Evolutionary conservation across 2,113 vertebrate species (phyloP).

Genomic region (Panurus biarmicus): DNA sequence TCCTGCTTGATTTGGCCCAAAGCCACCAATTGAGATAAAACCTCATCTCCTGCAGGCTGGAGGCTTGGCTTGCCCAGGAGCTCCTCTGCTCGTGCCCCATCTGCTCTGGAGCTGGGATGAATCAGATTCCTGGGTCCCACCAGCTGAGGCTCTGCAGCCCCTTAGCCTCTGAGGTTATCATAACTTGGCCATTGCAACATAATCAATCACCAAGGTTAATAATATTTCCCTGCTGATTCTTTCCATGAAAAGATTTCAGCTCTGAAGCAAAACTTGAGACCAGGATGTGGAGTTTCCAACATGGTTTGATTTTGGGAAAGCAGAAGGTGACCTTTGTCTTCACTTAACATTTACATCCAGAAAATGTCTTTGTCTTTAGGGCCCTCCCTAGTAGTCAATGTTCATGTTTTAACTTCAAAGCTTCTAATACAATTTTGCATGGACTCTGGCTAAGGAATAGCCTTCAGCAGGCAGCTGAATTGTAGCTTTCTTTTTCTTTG

Average conservation of each 20-base stretch:
- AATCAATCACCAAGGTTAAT: neutral
- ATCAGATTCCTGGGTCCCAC: neutral
- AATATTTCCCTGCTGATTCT: neutral
- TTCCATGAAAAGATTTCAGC: neutral
- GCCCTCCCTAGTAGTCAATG: neutral
- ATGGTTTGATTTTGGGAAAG: neutral
- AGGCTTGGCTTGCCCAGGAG: neutral
- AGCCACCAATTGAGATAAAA: neutral
- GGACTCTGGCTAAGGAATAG: constrained; percentile 18
- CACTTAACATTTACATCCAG: constrained; percentile 10
- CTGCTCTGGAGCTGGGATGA: neutral
- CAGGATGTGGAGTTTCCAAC: neutral
- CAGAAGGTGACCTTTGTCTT: constrained; percentile 25
- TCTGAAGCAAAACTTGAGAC: neutral
- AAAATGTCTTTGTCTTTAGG: constrained; percentile 39
- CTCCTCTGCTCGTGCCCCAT: neutral
- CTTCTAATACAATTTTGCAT: constrained; percentile 29
- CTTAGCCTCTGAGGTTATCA: neutral
- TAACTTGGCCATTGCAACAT: neutral
- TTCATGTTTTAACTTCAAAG: constrained; percentile 24
- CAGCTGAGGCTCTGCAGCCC: neutral
- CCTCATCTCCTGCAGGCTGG: neutral
- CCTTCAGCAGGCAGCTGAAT: constrained; percentile 11
- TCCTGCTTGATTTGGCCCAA: constrained; percentile 19
- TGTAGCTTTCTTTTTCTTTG: neutral